Evolutionary conservation across 2,888 invertebrate genomes (phyloP).

Genomic region (Drosophila quinaria): DNA sequence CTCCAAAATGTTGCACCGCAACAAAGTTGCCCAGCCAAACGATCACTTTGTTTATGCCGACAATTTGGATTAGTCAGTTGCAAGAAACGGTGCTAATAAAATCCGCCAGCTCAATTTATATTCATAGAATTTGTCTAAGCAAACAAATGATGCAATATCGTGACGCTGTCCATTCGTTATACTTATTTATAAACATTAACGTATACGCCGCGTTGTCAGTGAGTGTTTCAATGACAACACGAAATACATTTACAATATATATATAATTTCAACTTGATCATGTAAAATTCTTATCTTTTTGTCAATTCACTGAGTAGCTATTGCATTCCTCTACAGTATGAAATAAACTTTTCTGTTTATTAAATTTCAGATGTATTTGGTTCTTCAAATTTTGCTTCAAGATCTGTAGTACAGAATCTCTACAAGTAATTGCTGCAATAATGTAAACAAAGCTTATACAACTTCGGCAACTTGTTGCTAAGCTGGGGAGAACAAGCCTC

Average conservation of each 20-base stretch:
- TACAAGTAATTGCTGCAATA: slow-evolving; percentile 22
- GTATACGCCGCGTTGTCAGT: slow-evolving; percentile 28
- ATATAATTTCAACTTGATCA: slow-evolving; percentile 14
- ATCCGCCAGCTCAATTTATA: slow-evolving; percentile 34
- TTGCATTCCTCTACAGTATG: not conserved
- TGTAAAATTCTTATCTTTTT: slow-evolving; percentile 17
- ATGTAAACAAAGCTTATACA: slow-evolving; percentile 47
- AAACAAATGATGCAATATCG: slow-evolving; percentile 54
- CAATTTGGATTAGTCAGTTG: slow-evolving; percentile 41
- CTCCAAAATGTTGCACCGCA: slow-evolving; percentile 9
- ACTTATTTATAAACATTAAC: slow-evolving; percentile 62
- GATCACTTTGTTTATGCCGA: slow-evolving; percentile 16
- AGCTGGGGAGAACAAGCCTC: slow-evolving; percentile 12
- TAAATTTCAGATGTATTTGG: not conserved
- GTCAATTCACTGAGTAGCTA: not conserved
- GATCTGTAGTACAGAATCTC: too few species aligned
- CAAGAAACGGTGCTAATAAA: slow-evolving; percentile 20
- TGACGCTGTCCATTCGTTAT: slow-evolving; percentile 25
- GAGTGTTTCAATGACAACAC: slow-evolving; percentile 15
- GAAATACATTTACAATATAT: not conserved
- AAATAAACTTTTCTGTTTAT: slow-evolving; percentile 7
- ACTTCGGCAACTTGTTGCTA: slow-evolving; percentile 64
- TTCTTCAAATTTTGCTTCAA: slow-evolving; percentile 17
- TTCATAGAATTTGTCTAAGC: slow-evolving; percentile 29
- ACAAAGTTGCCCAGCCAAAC: slow-evolving; percentile 24